A percentile compares a stretch with the other conserved stretches of the same genome.
These are phyloP conservation scores for Zapornia atra DNA, from an alignment of 2,113 vertebrate genomes.

Conservation along the genomic window DNA sequence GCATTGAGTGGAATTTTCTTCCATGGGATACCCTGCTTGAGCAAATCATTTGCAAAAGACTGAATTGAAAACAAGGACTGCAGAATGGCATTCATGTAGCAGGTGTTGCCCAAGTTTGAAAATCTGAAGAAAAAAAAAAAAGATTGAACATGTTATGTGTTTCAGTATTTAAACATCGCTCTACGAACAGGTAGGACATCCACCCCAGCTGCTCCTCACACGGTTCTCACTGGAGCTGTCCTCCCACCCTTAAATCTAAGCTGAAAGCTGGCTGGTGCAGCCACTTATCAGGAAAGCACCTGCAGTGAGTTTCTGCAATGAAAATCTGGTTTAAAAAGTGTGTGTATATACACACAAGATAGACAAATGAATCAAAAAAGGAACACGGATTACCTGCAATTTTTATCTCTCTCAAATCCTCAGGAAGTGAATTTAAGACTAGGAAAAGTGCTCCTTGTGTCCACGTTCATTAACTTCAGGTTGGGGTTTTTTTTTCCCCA, in stretches of 20 bases:
- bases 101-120: conserved; percentile 98
- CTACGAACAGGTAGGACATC: not conserved
- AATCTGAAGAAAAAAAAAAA: conserved; percentile 80
- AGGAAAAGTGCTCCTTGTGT: not conserved
- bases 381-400: not conserved
- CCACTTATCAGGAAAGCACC: not conserved
- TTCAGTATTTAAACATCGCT: not conserved
- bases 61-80: conserved; percentile 98
- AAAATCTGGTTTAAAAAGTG: not conserved
- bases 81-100: conserved; percentile 99
- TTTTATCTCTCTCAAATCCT: not conserved
- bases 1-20: conserved; percentile 93
- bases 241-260: not conserved
- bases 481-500: not conserved
- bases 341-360: too few relatives aligned
- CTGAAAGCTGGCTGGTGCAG: not conserved
- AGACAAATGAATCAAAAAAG: not conserved
- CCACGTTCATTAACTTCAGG: not conserved
- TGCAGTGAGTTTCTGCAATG: not conserved
- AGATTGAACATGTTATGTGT: not conserved
- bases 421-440: not conserved
- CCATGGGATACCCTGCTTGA: conserved; percentile 95
- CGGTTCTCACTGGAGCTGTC: not conserved
- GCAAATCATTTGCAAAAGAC: conserved; percentile 93
- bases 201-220: not conserved